Evolutionary conservation across 2,797 vertebrate species (phyloP), one percentile per base, ranked within the genome.

Genomic region (Falco peregrinus): DNA sequence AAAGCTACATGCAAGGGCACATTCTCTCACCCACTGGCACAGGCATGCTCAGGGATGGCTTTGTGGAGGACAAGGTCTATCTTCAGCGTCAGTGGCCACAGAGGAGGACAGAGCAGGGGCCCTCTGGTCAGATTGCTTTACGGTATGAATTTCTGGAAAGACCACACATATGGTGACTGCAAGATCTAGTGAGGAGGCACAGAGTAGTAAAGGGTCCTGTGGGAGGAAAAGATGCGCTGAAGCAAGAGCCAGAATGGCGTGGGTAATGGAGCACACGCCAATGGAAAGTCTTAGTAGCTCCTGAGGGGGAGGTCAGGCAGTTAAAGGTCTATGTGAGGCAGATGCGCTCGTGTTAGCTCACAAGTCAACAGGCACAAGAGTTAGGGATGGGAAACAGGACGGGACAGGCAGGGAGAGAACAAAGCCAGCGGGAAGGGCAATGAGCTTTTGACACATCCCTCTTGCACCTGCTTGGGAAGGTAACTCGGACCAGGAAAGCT

Each of bases 21-120:
- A 91, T 96, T 96, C 95, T 74, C 96, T 96, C 97, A 95, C 97
- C 97, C 98, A 97, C 97, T 97, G 95, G 93, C 96, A 93, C 73
- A 0, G 63, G 69, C 80, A 90, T 3, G 6, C 88, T 93, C 64
- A 60, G 68, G 60, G 79, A 94, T 35, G 10, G 82, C 92, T 96
- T 92, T 90, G 94, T 51, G 29, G n/a, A 80, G 92, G 90, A 93
- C 78, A 77, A 57, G 64, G 82, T 76, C 84, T 90, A 19, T 74
- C 94, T 64, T 63, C 90, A 80, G 79, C 92, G 88, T 35, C 90
- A 91, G 78, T 29, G 69, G 75, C 13, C 79, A 57, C 84, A 94
- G 75, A 70, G 74, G 48, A 91, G 63, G 22, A 85, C 47, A 51
- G 90, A 74, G 81, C 53, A 69, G 15, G 6, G 41, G 37, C 26